phyloP scores from a whole-genome alignment of 2,888 invertebrate species.

The Platycheirus rosarum region DNA sequence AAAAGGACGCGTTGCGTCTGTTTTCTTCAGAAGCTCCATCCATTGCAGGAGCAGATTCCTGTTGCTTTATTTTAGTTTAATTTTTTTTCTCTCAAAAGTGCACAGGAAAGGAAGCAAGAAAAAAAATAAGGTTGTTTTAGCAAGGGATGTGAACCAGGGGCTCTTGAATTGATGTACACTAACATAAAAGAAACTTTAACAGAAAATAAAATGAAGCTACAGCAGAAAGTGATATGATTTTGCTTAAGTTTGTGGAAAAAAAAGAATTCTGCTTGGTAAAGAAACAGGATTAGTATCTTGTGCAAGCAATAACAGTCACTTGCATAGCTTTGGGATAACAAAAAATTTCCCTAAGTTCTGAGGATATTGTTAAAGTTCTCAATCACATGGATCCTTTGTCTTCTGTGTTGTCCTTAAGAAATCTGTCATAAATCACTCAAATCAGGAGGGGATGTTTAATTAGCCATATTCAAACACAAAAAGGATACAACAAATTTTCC shows the following conservation, averaged over 20 bases:
- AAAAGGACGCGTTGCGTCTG: constrained; percentile 59
- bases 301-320: constrained; percentile 23
- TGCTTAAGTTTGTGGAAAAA: constrained; percentile 4
- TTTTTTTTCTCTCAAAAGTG: constrained; percentile 36
- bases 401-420: no score
- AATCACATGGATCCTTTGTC: no score
- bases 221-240: constrained; percentile 43
- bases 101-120: background rate
- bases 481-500: no score
- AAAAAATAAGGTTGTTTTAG: constrained; percentile 1
- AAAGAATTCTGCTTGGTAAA: constrained; percentile 25
- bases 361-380: no score
- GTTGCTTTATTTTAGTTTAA: constrained; percentile 39
- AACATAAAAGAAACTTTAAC: constrained; percentile 11
- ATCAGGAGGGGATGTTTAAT: no score
- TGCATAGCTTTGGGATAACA: background rate
- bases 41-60: constrained; percentile 9
- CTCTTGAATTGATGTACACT: constrained; percentile 46
- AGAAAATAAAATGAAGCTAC: constrained; percentile 17
- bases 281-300: constrained; percentile 37
- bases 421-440: no score
- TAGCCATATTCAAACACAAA: no score
- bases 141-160: background rate
- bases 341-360: no score
- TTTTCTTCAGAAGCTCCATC: constrained; percentile 10